A percentile compares a stretch with the other conserved stretches of the same genome.
phyloP scores from a whole-genome alignment of 2,888 invertebrate species.

The Diaperis boleti region DNA sequence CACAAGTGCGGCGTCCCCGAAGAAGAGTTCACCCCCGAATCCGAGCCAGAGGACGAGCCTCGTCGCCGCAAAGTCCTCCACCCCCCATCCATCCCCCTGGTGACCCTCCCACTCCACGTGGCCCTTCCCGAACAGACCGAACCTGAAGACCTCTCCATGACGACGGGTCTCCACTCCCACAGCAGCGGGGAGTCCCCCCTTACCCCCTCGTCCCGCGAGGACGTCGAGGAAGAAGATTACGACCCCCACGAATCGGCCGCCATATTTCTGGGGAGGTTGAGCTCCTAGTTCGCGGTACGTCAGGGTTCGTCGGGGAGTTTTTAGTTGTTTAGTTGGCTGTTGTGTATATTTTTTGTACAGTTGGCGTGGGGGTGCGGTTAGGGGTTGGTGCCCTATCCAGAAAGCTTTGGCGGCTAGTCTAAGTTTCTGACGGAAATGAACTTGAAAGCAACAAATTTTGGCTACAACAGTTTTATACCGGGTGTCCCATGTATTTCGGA shows the following conservation, averaged over 20 bases:
- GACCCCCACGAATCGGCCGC: slow-evolving; percentile 70
- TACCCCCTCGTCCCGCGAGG: slow-evolving; percentile 65
- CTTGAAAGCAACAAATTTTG: too few species aligned
- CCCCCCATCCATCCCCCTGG: slow-evolving; percentile 64
- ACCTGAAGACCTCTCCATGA: slow-evolving; percentile 90
- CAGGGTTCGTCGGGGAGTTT: slow-evolving; percentile 52
- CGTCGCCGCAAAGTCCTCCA: slow-evolving; percentile 68
- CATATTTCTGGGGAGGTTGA: slow-evolving; percentile 64
- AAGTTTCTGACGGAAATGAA: too few species aligned
- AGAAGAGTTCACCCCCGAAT: slow-evolving; percentile 56
- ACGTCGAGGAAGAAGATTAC: slow-evolving; percentile 68
- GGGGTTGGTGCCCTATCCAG: too few species aligned
- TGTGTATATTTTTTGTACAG: slow-evolving; percentile 49
- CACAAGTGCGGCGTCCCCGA: slow-evolving; percentile 78
- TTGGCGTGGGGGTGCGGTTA: too few species aligned
- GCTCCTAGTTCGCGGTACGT: slow-evolving; percentile 54
- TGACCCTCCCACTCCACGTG: slow-evolving; percentile 60
- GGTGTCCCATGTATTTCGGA: too few species aligned
- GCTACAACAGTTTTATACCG: too few species aligned
- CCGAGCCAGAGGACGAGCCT: slow-evolving; percentile 56
- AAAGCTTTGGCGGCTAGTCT: too few species aligned
- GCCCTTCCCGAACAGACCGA: slow-evolving; percentile 86
- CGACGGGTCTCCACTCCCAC: slow-evolving; percentile 68
- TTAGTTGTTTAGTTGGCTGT: slow-evolving; percentile 52
- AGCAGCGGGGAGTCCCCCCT: slow-evolving; percentile 67